Evolutionary conservation across 35 echinoderm and acorn worm genomes (phyloP).

Genomic region (Hemicentrotus pulcherrimus): DNA sequence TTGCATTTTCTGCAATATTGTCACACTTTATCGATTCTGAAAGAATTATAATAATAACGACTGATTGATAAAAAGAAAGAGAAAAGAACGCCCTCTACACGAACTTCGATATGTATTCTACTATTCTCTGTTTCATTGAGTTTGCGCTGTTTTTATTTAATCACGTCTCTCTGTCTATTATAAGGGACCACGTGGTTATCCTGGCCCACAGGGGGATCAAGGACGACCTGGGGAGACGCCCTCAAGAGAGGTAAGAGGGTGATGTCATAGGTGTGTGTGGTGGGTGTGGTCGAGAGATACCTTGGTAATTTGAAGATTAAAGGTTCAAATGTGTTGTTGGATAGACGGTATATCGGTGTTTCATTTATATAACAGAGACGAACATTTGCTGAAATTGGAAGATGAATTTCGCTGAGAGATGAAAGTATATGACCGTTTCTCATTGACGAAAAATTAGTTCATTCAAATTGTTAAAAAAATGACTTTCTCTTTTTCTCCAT

Average conservation of each 20-base stretch:
- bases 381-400: too few species aligned
- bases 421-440: too few species aligned
- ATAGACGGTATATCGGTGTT: too few species aligned
- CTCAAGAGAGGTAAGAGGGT: background rate
- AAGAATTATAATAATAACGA: background rate
- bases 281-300: background rate
- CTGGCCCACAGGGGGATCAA: background rate
- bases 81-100: background rate
- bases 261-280: background rate
- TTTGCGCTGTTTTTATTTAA: background rate
- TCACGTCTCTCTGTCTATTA: background rate
- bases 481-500: too few species aligned
- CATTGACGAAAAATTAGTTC: too few species aligned
- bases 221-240: conserved; percentile 18
- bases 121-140: background rate
- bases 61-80: background rate
- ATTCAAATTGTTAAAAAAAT: too few species aligned
- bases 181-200: background rate
- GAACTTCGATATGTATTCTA: background rate
- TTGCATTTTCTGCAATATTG: too few species aligned
- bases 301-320: too few species aligned
- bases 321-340: too few species aligned
- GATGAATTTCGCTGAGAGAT: too few species aligned
- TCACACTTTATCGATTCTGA: too few species aligned
- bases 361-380: too few species aligned